A percentile compares a stretch with the other conserved stretches of the same genome.
Conservation (phyloP, 2,888 invertebrate genomes). For the Bimastos eiseni region DNA sequence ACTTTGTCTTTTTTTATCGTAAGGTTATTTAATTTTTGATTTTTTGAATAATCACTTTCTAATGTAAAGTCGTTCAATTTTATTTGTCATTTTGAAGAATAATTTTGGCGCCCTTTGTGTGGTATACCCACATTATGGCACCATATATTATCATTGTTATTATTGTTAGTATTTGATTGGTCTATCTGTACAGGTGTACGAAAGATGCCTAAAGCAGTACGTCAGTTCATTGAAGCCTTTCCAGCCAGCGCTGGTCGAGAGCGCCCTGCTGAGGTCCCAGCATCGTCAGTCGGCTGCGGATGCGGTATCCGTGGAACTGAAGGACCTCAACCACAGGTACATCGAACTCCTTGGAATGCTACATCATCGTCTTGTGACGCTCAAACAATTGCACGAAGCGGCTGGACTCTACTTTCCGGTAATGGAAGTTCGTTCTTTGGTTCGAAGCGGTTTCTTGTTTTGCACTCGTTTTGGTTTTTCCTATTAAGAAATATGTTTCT, state of each 20-base stretch:
- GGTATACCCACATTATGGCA: too few relatives aligned
- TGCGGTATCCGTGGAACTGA: conserved; percentile 75
- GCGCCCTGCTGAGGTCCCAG: conserved; percentile 48
- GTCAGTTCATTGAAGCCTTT: conserved; percentile 73
- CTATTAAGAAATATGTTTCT: background rate
- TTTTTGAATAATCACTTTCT: too few relatives aligned
- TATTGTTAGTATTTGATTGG: too few relatives aligned
- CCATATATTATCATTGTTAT: too few relatives aligned
- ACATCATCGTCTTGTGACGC: conserved; percentile 58
- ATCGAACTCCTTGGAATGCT: conserved; percentile 66
- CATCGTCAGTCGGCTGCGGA: conserved; percentile 70
- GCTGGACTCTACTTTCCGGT: conserved; percentile 43
- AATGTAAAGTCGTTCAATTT: too few relatives aligned
- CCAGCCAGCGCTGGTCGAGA: conserved; percentile 47
- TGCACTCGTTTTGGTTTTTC: background rate
- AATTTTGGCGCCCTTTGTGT: too few relatives aligned
- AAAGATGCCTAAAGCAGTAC: conserved; percentile 81
- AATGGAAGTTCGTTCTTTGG: background rate
- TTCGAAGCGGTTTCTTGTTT: background rate
- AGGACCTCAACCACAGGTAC: conserved; percentile 79
- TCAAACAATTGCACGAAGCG: conserved; percentile 40
- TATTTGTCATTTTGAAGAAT: too few relatives aligned
- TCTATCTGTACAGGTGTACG: conserved; percentile 73
- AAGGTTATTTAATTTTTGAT: too few relatives aligned
- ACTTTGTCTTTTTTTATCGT: too few relatives aligned